phyloP scores from a whole-genome alignment of 2,888 invertebrate species.

The Platerodrilus igneus region DNA sequence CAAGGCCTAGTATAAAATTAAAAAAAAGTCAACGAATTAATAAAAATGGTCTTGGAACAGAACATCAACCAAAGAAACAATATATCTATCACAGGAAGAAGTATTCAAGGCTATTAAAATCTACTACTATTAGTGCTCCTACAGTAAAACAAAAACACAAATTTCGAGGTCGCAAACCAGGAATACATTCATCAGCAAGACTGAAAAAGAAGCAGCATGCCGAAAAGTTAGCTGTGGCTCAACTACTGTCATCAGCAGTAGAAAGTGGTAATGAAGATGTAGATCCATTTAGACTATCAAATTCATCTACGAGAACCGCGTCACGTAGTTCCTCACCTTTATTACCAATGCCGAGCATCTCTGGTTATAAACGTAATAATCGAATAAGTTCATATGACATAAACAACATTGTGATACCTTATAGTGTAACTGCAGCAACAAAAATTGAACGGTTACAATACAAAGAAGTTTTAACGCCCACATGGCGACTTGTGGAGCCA shows the following conservation, averaged over 20 bases:
- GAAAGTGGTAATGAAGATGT: constrained; percentile 31
- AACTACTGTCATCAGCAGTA: constrained; percentile 29
- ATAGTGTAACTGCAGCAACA: constrained; percentile 82
- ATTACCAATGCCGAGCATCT: constrained; percentile 42
- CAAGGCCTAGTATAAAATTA: constrained; percentile 46
- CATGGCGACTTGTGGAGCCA: constrained; percentile 69
- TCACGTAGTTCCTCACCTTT: constrained; percentile 45
- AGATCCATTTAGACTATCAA: constrained; percentile 23
- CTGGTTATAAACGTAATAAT: constrained; percentile 45
- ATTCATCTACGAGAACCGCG: constrained; percentile 20
- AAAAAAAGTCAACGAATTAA: constrained; percentile 39
- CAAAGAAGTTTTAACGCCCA: constrained; percentile 93
- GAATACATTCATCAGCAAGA: constrained; percentile 33
- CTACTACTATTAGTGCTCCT: constrained; percentile 49
- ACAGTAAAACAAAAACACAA: constrained; percentile 47
- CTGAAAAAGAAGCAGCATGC: constrained; percentile 36
- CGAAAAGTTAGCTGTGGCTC: constrained; percentile 33
- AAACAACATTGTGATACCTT: constrained; percentile 96
- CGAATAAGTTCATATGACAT: constrained; percentile 76
- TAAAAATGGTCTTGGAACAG: constrained; percentile 33
- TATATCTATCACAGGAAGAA: constrained; percentile 33
- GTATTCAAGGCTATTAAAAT: constrained; percentile 47
- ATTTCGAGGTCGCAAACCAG: constrained; percentile 41
- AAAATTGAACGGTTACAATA: constrained; percentile 88
- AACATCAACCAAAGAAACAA: constrained; percentile 43